Conservation (phyloP, 2,797 vertebrate species). For the Tarsius wallacei region DNA sequence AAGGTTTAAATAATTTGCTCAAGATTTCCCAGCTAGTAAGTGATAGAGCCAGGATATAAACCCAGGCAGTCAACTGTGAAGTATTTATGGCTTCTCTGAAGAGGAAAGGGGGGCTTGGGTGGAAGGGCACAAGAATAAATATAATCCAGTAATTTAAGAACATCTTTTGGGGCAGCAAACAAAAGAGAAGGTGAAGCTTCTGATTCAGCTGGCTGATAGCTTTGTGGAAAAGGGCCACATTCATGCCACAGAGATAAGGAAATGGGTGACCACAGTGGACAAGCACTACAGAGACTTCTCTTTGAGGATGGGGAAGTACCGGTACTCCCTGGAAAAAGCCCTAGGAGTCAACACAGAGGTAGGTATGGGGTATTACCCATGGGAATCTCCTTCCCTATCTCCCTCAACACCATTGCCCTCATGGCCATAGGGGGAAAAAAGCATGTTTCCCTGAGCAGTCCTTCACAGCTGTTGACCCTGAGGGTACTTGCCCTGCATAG, state of each 20-base stretch:
- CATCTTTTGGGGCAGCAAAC: slow-evolving; percentile 95
- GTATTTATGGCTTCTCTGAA: neutral
- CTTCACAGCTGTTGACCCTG: neutral
- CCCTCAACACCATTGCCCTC: neutral
- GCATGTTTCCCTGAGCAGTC: neutral
- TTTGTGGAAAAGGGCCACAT: slow-evolving; percentile 98
- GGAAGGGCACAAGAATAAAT: neutral
- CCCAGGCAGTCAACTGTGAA: neutral
- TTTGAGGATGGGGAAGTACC: slow-evolving; percentile 96
- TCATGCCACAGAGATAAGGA: slow-evolving; percentile 97
- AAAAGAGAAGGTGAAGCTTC: slow-evolving; percentile 98
- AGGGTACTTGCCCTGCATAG: no score
- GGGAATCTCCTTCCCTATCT: neutral
- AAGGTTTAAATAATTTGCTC: slow-evolving; percentile 23
- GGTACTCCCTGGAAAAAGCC: slow-evolving; percentile 95
- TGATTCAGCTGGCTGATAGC: slow-evolving; percentile 98
- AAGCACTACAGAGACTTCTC: slow-evolving; percentile 98
- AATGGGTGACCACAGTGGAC: slow-evolving; percentile 98
- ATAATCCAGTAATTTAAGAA: slow-evolving; percentile 78
- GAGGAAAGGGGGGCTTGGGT: neutral
- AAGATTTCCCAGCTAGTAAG: neutral
- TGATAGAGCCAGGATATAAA: neutral
- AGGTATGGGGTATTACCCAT: slow-evolving; percentile 12
- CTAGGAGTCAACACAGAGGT: slow-evolving; percentile 98
- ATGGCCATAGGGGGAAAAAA: rapidly evolving